Evolutionary conservation across 23 tunicate species (phyloP), one percentile per base, ranked within the genome.

Genomic region (Trididemnum nubilum): DNA sequence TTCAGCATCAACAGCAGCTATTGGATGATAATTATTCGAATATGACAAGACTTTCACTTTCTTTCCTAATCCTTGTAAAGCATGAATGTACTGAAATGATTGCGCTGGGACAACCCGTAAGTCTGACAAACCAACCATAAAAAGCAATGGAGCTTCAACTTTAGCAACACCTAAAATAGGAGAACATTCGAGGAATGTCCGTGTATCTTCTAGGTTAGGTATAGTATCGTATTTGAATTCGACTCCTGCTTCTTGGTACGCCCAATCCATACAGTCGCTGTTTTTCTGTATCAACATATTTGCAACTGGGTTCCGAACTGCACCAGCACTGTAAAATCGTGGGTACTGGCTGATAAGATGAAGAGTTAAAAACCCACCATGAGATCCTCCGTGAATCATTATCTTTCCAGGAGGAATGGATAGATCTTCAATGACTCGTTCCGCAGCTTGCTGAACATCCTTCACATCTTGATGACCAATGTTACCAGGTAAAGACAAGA

Each of bases 331-430:
- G 66, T 91, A 96, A 70, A 78, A 92, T 1, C 91, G 85, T 5
- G 99, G 99, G 75, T 72, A 85, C 40, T 92, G 97, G 18, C 89
- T 90, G 35, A 92, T 64, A 34, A 96, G 87, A 18, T 96, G 99
- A 35, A 92, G 65, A 28, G 99, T 96, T 27, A 96, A 73, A 36
- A 96, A 96, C 19, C 99, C 99, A 12, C 99, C 99, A 65, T 96
- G 99, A 0, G 99, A 96, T 19, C 97, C 97, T 0, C 99, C 99
- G 26, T 38, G 40, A 0, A 91, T 81, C 71, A 87, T 84, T 51
- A 96, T 82, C 29, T 76, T 65, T 3, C 44, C 69, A 19, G 58
- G 23, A 34, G 72, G 51, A 40, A 82, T 32, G 0, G 22, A 2
- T 31, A 88, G 64, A 22, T 50, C 65, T 31, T 82, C 31, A n/a